Conservation (phyloP, 2,797 vertebrate species). For the Halcyon smyrnensis region DNA sequence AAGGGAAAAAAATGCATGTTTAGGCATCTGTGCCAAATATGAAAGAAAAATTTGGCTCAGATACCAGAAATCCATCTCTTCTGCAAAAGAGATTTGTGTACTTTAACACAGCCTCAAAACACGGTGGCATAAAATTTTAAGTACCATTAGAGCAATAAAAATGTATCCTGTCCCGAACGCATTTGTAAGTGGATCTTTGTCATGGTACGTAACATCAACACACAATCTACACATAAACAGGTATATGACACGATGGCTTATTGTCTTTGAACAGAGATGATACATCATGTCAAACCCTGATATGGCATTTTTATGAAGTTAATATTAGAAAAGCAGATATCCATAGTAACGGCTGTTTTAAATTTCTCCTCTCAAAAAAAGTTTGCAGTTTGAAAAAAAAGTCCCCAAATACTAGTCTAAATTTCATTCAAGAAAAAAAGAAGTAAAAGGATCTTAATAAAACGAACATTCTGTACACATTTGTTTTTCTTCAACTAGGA, state of each 20-base stretch:
- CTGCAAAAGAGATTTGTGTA: not conserved
- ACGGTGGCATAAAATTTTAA: not conserved
- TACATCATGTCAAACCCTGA: conserved; percentile 37
- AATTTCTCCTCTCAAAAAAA: conserved; percentile 13
- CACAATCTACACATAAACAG: not conserved
- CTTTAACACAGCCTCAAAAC: not conserved
- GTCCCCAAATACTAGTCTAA: not conserved
- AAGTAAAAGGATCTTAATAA: conserved; percentile 31
- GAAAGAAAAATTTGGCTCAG: not conserved
- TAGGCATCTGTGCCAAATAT: not conserved
- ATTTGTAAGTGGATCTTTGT: not conserved
- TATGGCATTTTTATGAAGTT: not conserved
- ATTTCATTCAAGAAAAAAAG: conserved; percentile 37
- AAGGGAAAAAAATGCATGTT: not conserved
- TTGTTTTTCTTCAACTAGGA: conserved; percentile 65
- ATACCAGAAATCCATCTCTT: not conserved
- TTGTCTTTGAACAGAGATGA: conserved; percentile 11
- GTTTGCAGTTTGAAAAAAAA: conserved; percentile 4
- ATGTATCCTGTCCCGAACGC: not conserved
- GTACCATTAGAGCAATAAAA: not conserved
- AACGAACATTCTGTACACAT: conserved; percentile 5
- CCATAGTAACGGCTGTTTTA: not conserved
- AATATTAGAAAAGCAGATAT: conserved; percentile 30
- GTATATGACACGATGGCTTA: conserved; percentile 1
- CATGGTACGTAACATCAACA: not conserved